Base-by-base conservation (phyloP, 2,113 vertebrate genomes). In the Anas platyrhynchos region DNA sequence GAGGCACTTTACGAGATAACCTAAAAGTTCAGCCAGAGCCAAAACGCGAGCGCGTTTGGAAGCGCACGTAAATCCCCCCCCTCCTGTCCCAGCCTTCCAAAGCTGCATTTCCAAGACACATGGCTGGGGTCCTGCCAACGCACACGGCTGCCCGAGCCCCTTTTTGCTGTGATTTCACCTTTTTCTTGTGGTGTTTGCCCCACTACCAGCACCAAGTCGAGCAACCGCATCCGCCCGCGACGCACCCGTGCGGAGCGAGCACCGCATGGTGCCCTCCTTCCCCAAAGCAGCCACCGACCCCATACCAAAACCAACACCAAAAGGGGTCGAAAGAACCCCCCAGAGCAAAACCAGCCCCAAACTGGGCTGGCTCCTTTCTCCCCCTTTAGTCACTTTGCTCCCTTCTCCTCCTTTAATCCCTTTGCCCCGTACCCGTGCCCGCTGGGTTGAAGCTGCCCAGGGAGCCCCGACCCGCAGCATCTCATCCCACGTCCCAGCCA, bases 11-110 rank as follows among this genome's bases (percentile, higher is more conserved):
- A 5, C 5, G 32, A 65, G 55, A 11, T 0, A 7, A 11, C 32
- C 55, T 2, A 1, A 0, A 23, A 81, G 7, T 9, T 36, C 1
- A 7, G 6, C 9, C 0, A 0, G 3, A 75, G 11, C 2, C 50
- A 8, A 3, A 21, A 31, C 38, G 17, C 1, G 2, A 48, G 17
- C 1, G 1, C 31, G 0, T 7, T 43, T 72, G 48, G 7, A 3
- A 46, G 17, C 0, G 7, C 1, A 0, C 16, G 20, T 5, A 25
- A 66, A 27, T 1, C 50, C 65, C 27, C 27, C 27, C 44, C 23
- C 41, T 41, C 44, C 44, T 34, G 9, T 17, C 16, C 3, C 36
- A 0, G 1, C 46, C 3, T 17, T 50, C 13, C 4, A 14, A 6
- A 54, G 14, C 17, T 11, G 16, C 8, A 15, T 18, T 13, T 54